Conservation (phyloP, 2,888 invertebrate species). For the Macroteleia sp. region DNA sequence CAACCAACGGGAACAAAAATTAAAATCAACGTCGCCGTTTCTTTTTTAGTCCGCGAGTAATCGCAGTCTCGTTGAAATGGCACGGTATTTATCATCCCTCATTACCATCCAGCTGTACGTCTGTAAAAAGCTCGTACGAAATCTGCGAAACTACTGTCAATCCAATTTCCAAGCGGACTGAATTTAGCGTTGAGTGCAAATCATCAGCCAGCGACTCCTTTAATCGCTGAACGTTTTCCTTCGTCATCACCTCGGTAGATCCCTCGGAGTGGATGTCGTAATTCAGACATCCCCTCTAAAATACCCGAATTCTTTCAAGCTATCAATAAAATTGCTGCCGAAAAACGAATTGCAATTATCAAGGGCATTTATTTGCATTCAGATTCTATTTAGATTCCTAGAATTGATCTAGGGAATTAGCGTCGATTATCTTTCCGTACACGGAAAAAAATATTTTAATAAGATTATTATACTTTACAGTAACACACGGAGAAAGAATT, state of each 20-base stretch:
- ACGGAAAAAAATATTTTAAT: too few species aligned
- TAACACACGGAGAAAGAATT: too few species aligned
- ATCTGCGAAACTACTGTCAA: constrained; percentile 22
- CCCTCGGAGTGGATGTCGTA: not conserved
- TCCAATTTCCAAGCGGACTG: constrained; percentile 33
- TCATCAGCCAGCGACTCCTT: constrained; percentile 11
- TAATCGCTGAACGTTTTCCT: constrained; percentile 21
- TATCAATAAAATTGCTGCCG: constrained; percentile 1
- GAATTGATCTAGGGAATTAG: not conserved
- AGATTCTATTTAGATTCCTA: not conserved
- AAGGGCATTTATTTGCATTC: constrained; percentile 13
- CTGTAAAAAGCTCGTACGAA: constrained; percentile 17
- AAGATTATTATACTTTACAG: too few species aligned
- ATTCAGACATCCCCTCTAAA: constrained; percentile 1
- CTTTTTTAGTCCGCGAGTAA: too few species aligned
- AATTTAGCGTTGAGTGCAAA: constrained; percentile 9
- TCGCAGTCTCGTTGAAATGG: not conserved
- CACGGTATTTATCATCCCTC: constrained; percentile 16
- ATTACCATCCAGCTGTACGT: constrained; percentile 6
- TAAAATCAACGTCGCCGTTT: constrained; percentile 9
- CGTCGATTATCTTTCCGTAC: too few species aligned
- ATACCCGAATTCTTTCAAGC: not conserved
- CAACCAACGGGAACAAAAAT: not conserved
- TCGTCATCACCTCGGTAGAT: constrained; percentile 11
- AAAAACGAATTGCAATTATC: constrained; percentile 13